A percentile compares a stretch with the other conserved stretches of the same genome.
Evolutionary conservation across 2,888 invertebrate genomes (phyloP).

Genomic region (Gasteruption jaculator): DNA sequence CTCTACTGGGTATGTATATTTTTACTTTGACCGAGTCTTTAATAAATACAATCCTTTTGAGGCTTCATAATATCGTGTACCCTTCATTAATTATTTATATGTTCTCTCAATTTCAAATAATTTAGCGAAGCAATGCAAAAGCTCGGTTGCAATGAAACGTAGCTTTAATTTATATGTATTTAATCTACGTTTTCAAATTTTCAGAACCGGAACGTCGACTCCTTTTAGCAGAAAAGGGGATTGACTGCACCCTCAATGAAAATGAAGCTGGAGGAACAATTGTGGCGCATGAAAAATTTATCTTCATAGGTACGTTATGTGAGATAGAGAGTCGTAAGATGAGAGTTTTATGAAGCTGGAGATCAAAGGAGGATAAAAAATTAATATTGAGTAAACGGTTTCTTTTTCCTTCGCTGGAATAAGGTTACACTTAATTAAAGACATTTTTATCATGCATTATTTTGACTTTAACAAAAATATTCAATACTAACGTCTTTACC

Average conservation of each 20-base stretch:
- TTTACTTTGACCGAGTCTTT: neutral
- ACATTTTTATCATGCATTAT: no score
- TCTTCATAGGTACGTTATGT: constrained; percentile 86
- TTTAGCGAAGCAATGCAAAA: no score
- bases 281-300: constrained; percentile 69
- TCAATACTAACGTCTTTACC: no score
- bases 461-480: no score
- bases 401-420: no score
- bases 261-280: constrained; percentile 55
- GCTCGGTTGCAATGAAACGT: no score
- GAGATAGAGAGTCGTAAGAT: constrained; percentile 1
- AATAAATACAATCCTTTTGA: neutral
- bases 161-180: constrained; percentile 13
- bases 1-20: constrained; percentile 64
- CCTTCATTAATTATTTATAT: neutral
- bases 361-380: no score
- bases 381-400: no score
- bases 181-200: constrained; percentile 19
- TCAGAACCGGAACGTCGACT: constrained; percentile 86
- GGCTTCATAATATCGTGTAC: neutral
- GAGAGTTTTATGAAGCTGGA: neutral
- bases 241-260: constrained; percentile 51
- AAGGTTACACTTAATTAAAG: no score
- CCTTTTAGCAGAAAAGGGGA: constrained; percentile 85
- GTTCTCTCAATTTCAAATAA: constrained; percentile 5